Base-by-base conservation (phyloP, 2,888 invertebrate species). In the Ophion slaviceki region DNA sequence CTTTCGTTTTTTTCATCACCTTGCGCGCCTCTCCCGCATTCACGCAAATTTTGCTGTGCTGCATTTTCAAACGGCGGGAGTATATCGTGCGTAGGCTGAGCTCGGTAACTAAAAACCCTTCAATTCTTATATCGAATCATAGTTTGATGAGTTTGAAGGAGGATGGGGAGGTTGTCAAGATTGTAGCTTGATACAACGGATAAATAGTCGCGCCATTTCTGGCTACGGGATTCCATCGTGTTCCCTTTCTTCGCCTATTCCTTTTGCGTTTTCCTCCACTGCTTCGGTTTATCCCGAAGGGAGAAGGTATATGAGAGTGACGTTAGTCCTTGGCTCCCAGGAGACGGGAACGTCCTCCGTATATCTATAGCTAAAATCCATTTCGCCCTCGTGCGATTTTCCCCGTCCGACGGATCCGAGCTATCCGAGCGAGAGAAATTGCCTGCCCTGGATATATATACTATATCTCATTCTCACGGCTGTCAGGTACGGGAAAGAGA, bases 331-430 rank as follows among this genome's bases (percentile, higher is more conserved):
- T 17, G 24, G 3, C 17, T 17, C 24, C 11, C 70, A 1, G 66
- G 66, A 75, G 76, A 80, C 66, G 80, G 40, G 40, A 80, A 67
- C 71, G 40, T 45, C 24, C 24, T 61, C 53, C 47, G 47, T 45
- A 40, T 57, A 47, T 64, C 24, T 62, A 36, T 20, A 3, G 79
- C 79, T 45, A 80, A 80, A 84, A 84, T 80, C 76, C 84, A 84
- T 84, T 84, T 14, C n/a, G 71, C 32, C 67, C 36, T 72, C 40
- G 40, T 66, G 32, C 70, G 53, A 66, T 75, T 75, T 70, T 40
- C 45, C 70, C 28, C 66, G 75, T 59, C 32, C 66, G 66, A 53
- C 32, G 11, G 4, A 40, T 14, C 79, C 66, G 72, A 64, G 57
- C 71, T 64, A 67, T 66, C 68, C 20, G 45, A 64, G 61, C 36